phyloP scores from a whole-genome alignment of 2,888 invertebrate species.

The Pachydiplax longipennis region DNA sequence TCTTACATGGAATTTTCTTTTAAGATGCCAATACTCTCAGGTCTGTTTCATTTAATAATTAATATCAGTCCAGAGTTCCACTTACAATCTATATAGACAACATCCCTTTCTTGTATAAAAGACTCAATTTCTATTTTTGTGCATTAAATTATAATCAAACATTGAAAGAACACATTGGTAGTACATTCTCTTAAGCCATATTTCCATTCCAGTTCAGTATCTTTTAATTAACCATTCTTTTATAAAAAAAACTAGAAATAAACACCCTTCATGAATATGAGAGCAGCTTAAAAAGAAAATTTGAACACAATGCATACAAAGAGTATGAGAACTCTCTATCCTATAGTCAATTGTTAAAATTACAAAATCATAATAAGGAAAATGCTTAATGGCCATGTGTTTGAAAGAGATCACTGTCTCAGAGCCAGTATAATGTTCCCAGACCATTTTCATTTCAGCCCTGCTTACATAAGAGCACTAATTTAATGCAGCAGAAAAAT shows the following conservation, averaged over 20 bases:
- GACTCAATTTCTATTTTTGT: neutral
- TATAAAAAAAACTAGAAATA: neutral
- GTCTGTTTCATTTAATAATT: neutral
- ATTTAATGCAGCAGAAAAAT: constrained; percentile 29
- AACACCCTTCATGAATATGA: constrained; percentile 9
- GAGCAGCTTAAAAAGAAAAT: constrained; percentile 23
- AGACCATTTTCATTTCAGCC: neutral
- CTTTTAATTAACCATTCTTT: neutral
- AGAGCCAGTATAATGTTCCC: neutral
- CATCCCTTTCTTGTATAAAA: neutral
- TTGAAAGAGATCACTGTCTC: neutral
- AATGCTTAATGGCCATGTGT: neutral
- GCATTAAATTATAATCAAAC: neutral
- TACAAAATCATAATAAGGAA: neutral
- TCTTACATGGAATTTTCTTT: neutral
- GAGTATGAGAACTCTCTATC: neutral
- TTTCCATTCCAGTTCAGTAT: neutral
- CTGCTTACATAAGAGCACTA: neutral
- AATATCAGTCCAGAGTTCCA: neutral
- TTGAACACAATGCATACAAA: neutral
- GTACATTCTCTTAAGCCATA: neutral
- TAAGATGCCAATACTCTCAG: neutral
- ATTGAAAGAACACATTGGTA: neutral
- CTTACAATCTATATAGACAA: neutral
- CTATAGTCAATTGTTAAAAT: neutral